phyloP scores from a whole-genome alignment of 2,888 invertebrate genomes.

The Sarcophaga caerulescens region DNA sequence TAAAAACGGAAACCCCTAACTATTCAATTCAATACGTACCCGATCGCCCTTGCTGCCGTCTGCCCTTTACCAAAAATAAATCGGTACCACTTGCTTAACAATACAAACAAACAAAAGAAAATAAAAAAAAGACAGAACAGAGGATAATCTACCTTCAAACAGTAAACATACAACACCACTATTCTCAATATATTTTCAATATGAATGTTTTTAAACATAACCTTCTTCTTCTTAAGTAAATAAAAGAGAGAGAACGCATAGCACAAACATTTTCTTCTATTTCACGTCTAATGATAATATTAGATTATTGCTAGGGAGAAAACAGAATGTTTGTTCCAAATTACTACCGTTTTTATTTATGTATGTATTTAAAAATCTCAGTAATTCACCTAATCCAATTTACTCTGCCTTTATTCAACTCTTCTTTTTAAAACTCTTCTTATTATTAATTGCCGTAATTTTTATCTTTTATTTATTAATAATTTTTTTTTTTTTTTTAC shows the following conservation, averaged over 20 bases:
- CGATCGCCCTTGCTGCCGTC: not conserved
- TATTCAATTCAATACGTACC: conserved; percentile 31
- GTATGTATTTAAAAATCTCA: not conserved
- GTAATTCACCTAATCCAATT: not conserved
- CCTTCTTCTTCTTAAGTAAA: not conserved
- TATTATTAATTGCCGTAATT: conserved; percentile 23
- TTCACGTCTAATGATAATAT: not conserved
- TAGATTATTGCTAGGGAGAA: not conserved
- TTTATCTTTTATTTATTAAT: conserved; percentile 23
- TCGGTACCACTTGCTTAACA: not conserved
- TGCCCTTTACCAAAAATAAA: not conserved
- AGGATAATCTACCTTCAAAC: not conserved
- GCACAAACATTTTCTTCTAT: not conserved
- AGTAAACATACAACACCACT: not conserved
- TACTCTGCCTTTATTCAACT: not conserved
- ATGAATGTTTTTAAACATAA: not conserved
- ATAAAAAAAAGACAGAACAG: not conserved
- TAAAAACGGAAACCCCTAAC: conserved; percentile 59
- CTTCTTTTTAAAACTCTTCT: not conserved
- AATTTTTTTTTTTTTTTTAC: conserved; percentile 22
- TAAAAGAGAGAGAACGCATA: not conserved
- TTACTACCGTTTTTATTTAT: not conserved
- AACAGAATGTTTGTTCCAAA: too few species aligned
- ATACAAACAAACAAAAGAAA: too few species aligned
- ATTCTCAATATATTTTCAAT: not conserved